Evolutionary conservation across 2,113 vertebrate species (phyloP).

Genomic region (Indicator indicator): DNA sequence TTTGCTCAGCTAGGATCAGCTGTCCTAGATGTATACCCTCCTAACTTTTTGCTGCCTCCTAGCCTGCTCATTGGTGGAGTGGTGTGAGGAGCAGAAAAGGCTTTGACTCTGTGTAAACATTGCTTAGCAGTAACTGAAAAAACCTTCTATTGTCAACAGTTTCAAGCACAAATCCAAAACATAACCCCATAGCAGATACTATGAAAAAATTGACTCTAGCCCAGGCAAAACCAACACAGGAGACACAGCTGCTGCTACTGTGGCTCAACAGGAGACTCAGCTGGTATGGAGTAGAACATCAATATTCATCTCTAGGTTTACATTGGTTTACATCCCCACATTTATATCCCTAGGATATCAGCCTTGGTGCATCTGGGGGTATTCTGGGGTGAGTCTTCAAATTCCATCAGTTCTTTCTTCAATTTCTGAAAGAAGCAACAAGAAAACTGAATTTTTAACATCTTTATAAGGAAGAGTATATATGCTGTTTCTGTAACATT

Average conservation of each 20-base stretch:
- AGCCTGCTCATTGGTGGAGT: neutral
- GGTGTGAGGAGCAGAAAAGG: neutral
- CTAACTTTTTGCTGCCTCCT: too few relatives aligned
- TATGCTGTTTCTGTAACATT: neutral
- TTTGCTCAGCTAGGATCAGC: neutral
- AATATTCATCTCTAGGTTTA: fast-evolving
- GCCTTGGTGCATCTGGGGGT: neutral
- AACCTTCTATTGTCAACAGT: neutral
- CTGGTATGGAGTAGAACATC: neutral
- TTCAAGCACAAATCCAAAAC: neutral
- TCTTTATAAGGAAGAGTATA: neutral
- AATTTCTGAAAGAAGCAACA: neutral
- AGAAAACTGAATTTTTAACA: neutral
- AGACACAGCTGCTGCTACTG: fast-evolving
- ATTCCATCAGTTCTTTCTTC: neutral
- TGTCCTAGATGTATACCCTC: neutral
- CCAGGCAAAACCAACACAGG: neutral
- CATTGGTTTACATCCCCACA: neutral
- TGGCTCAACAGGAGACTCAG: fast-evolving
- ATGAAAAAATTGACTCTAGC: neutral
- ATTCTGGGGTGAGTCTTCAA: neutral
- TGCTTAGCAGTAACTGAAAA: neutral
- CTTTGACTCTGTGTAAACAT: neutral
- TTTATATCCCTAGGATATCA: neutral
- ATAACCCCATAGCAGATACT: neutral